Conservation (phyloP, 92 coral and sea anemone species). For the Ricordea florida region DNA sequence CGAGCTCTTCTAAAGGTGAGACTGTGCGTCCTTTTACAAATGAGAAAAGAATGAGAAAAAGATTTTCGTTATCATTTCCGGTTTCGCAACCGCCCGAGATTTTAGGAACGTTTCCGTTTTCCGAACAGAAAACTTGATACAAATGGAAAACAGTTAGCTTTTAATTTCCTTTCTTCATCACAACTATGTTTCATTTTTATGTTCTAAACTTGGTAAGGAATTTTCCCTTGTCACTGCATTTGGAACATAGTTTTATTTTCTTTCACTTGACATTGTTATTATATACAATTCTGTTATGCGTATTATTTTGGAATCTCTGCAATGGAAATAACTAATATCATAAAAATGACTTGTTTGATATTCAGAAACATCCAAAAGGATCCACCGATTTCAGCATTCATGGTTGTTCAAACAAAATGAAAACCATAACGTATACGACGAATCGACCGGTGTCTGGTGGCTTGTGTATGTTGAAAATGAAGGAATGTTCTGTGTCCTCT, state of each 20-base stretch:
- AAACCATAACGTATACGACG: constrained; percentile 28
- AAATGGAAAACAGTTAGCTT: constrained; percentile 7
- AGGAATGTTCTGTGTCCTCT: constrained; percentile 53
- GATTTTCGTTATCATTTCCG: neutral
- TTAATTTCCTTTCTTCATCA: too few relatives aligned
- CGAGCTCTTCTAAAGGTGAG: constrained; percentile 43
- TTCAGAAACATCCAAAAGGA: constrained; percentile 33
- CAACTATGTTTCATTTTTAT: too few relatives aligned
- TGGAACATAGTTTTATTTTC: too few relatives aligned
- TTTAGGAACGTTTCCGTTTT: neutral
- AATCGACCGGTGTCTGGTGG: constrained; percentile 45
- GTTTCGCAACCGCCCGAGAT: neutral
- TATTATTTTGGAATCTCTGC: neutral
- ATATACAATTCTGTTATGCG: neutral
- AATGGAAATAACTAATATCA: constrained; percentile 5
- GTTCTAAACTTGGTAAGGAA: too few relatives aligned
- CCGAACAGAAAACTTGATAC: neutral
- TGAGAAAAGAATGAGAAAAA: neutral
- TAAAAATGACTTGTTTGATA: constrained; percentile 1
- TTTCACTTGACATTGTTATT: neutral
- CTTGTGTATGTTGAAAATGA: constrained; percentile 39
- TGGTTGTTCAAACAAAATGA: constrained; percentile 41
- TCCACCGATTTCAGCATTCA: constrained; percentile 38
- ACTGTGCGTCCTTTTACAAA: neutral
- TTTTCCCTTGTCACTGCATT: too few relatives aligned